Conservation (phyloP, 2,888 invertebrate genomes). For the Didymodactylos carnosus region DNA sequence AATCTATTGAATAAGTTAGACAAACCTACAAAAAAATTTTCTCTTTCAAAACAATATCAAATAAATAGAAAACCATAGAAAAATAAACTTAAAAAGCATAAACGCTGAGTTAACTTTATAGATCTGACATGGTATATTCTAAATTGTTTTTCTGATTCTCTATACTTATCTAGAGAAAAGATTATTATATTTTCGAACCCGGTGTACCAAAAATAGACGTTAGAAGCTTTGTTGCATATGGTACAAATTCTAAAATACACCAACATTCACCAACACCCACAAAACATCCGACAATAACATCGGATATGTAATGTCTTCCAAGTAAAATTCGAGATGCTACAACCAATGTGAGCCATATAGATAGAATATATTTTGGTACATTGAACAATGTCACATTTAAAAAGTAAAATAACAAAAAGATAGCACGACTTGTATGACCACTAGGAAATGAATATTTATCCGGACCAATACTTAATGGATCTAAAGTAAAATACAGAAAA, state of each 20-base stretch:
- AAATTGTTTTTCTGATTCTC: no score
- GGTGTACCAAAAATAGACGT: not conserved
- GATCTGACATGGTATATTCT: no score
- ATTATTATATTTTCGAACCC: no score
- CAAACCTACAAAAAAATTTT: no score
- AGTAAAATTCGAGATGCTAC: not conserved
- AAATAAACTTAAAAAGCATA: no score
- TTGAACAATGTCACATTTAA: not conserved
- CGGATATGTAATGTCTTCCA: not conserved
- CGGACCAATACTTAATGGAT: not conserved
- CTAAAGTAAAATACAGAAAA: no score
- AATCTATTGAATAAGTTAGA: no score
- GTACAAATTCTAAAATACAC: not conserved
- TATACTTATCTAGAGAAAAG: no score
- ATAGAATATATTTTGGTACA: not conserved
- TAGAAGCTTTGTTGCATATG: not conserved
- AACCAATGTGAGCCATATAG: not conserved
- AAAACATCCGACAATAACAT: not conserved
- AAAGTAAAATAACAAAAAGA: not conserved
- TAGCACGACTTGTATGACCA: not conserved
- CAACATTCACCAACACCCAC: not conserved
- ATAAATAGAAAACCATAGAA: no score
- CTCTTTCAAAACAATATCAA: no score
- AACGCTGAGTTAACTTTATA: no score
- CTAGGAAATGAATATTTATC: not conserved